Evolutionary conservation across 2,797 vertebrate genomes (phyloP).

Genomic region (Myotis vivesi): DNA sequence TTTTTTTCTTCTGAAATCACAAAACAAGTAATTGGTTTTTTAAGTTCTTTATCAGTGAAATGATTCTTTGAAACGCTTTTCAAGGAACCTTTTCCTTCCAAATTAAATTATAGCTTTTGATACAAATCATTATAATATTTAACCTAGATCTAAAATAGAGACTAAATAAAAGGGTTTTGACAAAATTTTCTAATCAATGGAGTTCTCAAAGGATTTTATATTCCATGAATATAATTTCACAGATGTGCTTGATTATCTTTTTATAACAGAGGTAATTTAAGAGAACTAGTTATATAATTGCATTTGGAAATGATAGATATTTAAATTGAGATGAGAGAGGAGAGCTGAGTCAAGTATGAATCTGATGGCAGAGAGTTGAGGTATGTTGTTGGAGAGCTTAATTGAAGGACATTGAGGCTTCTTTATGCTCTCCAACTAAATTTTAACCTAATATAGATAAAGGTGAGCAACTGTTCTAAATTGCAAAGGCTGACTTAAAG

Average conservation of each 20-base stretch:
- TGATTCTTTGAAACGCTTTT: neutral
- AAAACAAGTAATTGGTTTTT: neutral
- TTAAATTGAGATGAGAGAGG: neutral
- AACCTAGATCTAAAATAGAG: neutral
- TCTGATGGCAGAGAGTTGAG: neutral
- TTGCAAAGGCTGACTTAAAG: neutral
- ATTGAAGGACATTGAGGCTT: neutral
- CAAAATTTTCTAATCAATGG: neutral
- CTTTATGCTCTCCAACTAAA: neutral
- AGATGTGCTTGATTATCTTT: neutral
- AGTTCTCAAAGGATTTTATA: neutral
- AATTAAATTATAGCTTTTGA: neutral
- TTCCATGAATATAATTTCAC: neutral
- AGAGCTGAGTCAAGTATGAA: neutral
- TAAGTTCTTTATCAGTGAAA: neutral
- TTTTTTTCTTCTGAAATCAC: neutral
- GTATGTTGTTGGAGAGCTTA: neutral
- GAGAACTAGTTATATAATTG: neutral
- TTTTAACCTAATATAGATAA: neutral
- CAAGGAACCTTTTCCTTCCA: neutral
- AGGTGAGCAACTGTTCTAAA: neutral
- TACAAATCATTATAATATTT: neutral
- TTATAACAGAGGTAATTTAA: neutral
- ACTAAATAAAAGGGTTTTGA: neutral
- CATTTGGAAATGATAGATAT: neutral